Conservation (phyloP, 2,888 invertebrate species). For the Palloptera scutellata region DNA sequence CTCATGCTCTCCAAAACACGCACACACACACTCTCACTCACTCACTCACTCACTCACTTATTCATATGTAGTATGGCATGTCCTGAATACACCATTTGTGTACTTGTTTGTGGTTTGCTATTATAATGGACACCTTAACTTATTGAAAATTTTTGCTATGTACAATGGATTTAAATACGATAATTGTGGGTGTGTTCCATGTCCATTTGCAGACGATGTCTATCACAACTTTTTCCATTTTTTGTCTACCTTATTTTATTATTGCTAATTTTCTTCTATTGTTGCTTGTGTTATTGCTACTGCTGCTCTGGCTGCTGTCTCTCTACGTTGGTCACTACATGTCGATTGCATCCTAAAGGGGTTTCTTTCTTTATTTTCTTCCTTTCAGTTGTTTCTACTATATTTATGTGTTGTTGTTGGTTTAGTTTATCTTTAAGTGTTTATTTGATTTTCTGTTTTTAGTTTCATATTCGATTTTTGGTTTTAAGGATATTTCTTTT, state of each 20-base stretch:
- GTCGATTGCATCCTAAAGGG: background rate
- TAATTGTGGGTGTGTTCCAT: conserved; percentile 26
- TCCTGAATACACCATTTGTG: no score
- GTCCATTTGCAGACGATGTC: conserved; percentile 29
- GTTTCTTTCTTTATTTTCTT: conserved; percentile 1
- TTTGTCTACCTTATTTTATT: background rate
- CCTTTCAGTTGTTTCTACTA: background rate
- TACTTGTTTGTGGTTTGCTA: background rate
- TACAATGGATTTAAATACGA: background rate
- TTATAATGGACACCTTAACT: background rate
- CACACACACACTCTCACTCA: conserved; percentile 9
- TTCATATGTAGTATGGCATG: background rate
- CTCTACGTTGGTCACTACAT: no score
- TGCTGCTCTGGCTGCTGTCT: no score
- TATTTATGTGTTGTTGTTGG: background rate
- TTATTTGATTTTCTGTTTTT: conserved; percentile 28
- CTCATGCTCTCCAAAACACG: background rate
- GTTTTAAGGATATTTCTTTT: conserved; percentile 10
- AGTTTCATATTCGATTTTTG: background rate
- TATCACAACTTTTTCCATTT: conserved; percentile 4
- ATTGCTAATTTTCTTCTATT: no score
- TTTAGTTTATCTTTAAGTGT: conserved; percentile 12
- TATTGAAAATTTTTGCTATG: background rate
- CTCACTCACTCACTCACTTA: conserved; percentile 8
- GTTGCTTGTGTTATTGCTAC: no score